Base-by-base conservation (phyloP, 1,140 invertebrate genomes). In the Drosophila nebulosa region DNA sequence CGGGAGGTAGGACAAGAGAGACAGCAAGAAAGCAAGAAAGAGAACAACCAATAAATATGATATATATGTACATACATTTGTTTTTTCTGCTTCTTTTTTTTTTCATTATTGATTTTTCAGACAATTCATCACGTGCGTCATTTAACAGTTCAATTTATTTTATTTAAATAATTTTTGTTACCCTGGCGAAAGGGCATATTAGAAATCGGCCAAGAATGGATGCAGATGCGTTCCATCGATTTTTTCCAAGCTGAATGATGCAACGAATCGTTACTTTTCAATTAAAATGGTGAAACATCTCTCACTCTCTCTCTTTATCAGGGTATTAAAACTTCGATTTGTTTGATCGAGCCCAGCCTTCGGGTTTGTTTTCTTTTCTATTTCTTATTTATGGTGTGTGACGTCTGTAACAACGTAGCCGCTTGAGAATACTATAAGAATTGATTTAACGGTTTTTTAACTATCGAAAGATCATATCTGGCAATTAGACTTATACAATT, bases 71-170 rank as follows among this genome's bases (percentile, higher is more conserved):
- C n/a, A n/a, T 21, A 18, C 18, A 21, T 46, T 3, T 21, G 10
- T 21, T 12, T 6, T 14, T 52, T 30, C 16, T 55, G 6, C 14
- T 10, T 6, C 16, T 39, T 52, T 52, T 18, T 52, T 52, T 52
- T 26, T 30, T 30, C 1, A 30, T 53, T 53, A 53, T 53, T 53
- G 51, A 53, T 53, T 53, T 27, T 27, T 27, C 74, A 79, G 65
- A 69, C 74, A 67, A 77, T 86, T 74, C 74, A 86, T 86, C 83
- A 85, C 78, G 78, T 85, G 81, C 81, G 81, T 85, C 81, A 88
- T 88, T 81, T 81, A 85, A 85, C 78, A 81, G 81, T 85, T 85
- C 83, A 85, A 86, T 55, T 78, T 79, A 86, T 55, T 78, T 79
- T 73, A 62, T 85, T 84, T 59, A 59, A 73, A 73, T 65, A 74